Conservation (phyloP, 2,888 invertebrate species). For the Rhogogaster chlorosoma region DNA sequence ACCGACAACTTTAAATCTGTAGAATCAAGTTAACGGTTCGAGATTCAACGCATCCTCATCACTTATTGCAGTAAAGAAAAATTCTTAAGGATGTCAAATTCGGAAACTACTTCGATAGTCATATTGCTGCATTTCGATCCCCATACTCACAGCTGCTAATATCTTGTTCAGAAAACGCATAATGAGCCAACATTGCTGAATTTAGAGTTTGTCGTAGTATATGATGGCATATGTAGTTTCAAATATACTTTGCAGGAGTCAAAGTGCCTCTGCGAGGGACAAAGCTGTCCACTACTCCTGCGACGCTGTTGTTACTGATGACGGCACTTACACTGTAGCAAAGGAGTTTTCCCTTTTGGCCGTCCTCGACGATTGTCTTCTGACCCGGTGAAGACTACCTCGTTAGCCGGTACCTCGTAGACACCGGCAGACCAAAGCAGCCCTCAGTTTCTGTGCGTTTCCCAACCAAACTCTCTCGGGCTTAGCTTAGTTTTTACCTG, state of each 20-base stretch:
- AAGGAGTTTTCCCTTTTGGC: conserved; percentile 46
- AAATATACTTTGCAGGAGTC: conserved; percentile 4
- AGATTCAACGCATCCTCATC: not conserved
- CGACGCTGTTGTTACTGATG: conserved; percentile 39
- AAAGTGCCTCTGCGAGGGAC: conserved; percentile 27
- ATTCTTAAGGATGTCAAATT: not conserved
- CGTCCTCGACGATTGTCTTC: conserved; percentile 44
- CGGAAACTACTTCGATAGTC: not conserved
- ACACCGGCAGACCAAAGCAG: conserved; percentile 11
- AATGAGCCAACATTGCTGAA: not conserved
- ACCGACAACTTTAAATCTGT: not conserved
- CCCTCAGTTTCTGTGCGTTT: conserved; percentile 18
- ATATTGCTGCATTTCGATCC: not conserved
- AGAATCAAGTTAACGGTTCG: not conserved
- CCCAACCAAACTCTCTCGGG: not conserved
- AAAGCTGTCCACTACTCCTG: conserved; percentile 16
- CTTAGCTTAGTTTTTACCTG: not conserved
- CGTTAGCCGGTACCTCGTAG: conserved; percentile 30
- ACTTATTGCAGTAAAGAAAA: not conserved
- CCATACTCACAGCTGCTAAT: not conserved
- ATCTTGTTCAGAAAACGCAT: not conserved
- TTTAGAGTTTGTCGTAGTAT: not conserved
- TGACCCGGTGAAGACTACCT: conserved; percentile 36
- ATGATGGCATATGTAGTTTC: not conserved
- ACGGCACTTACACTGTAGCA: conserved; percentile 28